Percentiles rank a stretch among this genome's conserved stretches.
Evolutionary conservation across 1,140 invertebrate genomes (phyloP).

Genomic region (Atta cephalotes): DNA sequence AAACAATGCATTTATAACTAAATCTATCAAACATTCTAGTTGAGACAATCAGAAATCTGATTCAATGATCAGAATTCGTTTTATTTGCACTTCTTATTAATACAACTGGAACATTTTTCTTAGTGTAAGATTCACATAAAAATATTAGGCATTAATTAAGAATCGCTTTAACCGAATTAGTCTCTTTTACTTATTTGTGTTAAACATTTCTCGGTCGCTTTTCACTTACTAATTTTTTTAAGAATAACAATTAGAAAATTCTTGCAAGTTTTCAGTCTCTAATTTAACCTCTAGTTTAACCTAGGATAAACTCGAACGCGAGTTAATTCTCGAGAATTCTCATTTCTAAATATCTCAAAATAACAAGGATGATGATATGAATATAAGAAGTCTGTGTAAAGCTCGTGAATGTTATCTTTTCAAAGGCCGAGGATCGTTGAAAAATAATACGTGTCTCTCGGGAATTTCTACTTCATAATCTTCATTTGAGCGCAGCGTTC

Average conservation of each 20-base stretch:
- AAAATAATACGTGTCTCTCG: slow-evolving; percentile 5
- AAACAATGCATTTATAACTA: too few relatives aligned
- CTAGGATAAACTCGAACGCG: not conserved
- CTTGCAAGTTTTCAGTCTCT: not conserved
- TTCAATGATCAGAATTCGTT: too few relatives aligned
- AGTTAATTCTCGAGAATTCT: not conserved
- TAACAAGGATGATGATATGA: slow-evolving; percentile 8
- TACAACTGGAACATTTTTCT: too few relatives aligned
- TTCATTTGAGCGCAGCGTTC: not conserved
- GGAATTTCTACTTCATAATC: not conserved
- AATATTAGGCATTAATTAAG: too few relatives aligned
- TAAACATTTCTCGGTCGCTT: too few relatives aligned
- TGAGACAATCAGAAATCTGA: too few relatives aligned
- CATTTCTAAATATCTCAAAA: not conserved
- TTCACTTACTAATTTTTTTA: too few relatives aligned
- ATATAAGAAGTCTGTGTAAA: not conserved
- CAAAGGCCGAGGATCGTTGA: not conserved
- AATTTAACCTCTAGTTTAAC: not conserved
- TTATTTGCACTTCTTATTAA: too few relatives aligned
- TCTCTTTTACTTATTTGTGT: too few relatives aligned
- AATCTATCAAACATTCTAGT: too few relatives aligned
- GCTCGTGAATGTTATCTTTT: not conserved
- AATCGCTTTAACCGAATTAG: too few relatives aligned
- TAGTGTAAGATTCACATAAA: too few relatives aligned
- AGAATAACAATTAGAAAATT: not conserved